Conservation (phyloP, 2,113 vertebrate genomes). For the Entomyzon cyanotis region DNA sequence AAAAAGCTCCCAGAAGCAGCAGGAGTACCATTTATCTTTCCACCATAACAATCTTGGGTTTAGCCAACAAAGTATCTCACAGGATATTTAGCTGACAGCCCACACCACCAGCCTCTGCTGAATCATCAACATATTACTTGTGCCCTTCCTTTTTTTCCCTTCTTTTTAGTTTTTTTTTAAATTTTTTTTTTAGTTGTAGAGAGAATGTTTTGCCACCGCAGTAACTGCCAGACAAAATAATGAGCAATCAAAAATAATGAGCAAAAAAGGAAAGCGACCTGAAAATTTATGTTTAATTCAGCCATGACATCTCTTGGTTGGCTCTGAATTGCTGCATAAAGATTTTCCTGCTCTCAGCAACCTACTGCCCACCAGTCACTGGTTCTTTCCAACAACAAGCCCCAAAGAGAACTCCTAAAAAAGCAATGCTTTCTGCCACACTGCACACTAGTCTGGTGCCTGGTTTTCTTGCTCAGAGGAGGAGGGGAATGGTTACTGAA, state of each 20-base stretch:
- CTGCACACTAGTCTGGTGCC: background rate
- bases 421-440: background rate
- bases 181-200: background rate
- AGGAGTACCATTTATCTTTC: background rate
- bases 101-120: background rate
- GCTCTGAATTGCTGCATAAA: background rate
- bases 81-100: background rate
- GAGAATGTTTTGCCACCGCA: background rate
- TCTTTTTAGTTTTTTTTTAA: too few species aligned
- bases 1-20: background rate
- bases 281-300: background rate
- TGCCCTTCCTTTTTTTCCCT: background rate
- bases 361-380: background rate
- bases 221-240: constrained; percentile 9
- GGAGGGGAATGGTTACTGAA: background rate
- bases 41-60: background rate
- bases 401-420: background rate
- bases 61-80: background rate
- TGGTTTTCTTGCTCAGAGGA: background rate
- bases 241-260: background rate
- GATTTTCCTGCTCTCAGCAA: background rate
- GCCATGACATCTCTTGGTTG: background rate
- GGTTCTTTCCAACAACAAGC: background rate
- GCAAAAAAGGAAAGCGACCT: background rate
- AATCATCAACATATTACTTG: background rate